Percentiles rank a stretch among this genome's conserved stretches.
Conservation (phyloP, 2,113 vertebrate genomes). For the Corythornis vintsioides region DNA sequence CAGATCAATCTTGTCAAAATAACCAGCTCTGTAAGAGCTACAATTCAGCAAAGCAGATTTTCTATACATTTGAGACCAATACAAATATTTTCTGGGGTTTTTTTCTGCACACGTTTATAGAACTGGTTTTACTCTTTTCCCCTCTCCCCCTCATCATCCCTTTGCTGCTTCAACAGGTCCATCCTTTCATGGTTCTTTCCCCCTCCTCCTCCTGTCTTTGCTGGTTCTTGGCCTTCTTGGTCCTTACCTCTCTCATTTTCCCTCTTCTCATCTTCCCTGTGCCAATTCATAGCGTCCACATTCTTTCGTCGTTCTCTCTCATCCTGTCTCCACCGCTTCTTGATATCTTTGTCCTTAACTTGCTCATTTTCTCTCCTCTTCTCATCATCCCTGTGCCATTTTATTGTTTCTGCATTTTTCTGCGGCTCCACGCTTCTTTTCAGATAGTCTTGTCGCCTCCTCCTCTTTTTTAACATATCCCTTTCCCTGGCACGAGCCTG, state of each 20-base stretch:
- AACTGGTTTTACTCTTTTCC: not conserved
- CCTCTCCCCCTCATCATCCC: constrained; percentile 39
- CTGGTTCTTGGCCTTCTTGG: constrained; percentile 32
- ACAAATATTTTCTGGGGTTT: not conserved
- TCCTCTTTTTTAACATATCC: constrained; percentile 73
- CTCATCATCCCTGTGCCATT: constrained; percentile 72
- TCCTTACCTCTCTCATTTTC: constrained; percentile 73
- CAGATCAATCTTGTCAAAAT: not conserved
- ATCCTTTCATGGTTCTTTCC: not conserved
- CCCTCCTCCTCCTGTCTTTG: constrained; percentile 42
- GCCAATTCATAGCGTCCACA: constrained; percentile 69
- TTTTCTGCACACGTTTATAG: not conserved
- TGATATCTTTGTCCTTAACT: constrained; percentile 73
- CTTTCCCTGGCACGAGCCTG: constrained; percentile 73
- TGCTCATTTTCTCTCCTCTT: constrained; percentile 74
- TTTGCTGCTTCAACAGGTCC: not conserved
- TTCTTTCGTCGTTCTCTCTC: constrained; percentile 70
- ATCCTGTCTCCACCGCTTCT: constrained; percentile 72
- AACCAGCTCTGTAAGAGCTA: not conserved
- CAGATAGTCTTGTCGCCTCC: constrained; percentile 73
- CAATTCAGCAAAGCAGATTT: not conserved
- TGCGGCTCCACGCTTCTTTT: constrained; percentile 69
- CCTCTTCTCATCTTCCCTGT: constrained; percentile 71
- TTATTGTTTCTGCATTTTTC: constrained; percentile 70
- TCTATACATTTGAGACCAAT: not conserved